These are phyloP conservation scores for Eulemur coronatus DNA, from an alignment of 2,797 vertebrate genomes.

Conservation along the genomic window DNA sequence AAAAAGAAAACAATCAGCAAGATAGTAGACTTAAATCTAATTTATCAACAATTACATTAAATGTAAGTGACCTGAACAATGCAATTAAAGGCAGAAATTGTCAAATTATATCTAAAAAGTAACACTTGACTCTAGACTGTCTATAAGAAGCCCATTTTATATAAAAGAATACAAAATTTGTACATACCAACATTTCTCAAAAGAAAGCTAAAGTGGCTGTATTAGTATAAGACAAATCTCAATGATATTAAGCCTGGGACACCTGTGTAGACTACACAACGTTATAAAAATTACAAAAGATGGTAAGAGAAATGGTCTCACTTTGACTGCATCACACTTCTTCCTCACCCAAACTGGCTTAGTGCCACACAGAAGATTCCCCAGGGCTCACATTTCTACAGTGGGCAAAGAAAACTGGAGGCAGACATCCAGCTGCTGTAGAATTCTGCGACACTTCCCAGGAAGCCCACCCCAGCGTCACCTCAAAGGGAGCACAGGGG, in stretches of 20 bases:
- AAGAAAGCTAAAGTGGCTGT: not conserved
- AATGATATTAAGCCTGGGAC: not conserved
- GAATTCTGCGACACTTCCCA: not conserved
- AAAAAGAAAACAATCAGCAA: not conserved
- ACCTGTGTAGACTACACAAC: not conserved
- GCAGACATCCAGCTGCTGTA: not conserved
- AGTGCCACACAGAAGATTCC: not conserved
- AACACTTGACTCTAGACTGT: not conserved
- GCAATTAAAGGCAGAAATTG: not conserved
- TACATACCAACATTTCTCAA: not conserved
- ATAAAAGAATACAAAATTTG: not conserved
- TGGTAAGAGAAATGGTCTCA: not conserved
- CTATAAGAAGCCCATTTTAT: not conserved
- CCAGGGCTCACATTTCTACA: not conserved
- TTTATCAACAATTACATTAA: not conserved
- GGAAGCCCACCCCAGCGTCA: not conserved
- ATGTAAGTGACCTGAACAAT: not conserved
- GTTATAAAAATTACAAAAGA: not conserved
- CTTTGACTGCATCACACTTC: not conserved
- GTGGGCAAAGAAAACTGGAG: not conserved
- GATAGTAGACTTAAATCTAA: not conserved
- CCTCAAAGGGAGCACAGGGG: not conserved
- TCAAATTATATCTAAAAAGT: not conserved
- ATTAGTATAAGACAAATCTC: not conserved
- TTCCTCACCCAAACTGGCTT: not conserved